A percentile compares a stretch with the other conserved stretches of the same genome.
Conservation (phyloP, 2,113 vertebrate genomes). For the Dermatemys mawii region DNA sequence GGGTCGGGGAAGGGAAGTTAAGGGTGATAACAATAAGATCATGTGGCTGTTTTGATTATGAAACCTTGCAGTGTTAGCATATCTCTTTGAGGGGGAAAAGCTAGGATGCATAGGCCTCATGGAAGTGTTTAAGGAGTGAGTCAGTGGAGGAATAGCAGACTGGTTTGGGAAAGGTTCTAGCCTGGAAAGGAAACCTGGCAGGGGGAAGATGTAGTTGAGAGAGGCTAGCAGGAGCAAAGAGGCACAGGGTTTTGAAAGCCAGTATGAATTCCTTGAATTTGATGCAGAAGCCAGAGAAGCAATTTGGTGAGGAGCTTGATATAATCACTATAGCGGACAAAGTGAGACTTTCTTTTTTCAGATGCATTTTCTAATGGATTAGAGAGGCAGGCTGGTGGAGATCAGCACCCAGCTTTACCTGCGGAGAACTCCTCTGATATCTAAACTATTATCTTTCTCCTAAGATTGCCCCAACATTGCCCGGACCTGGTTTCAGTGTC, state of each 20-base stretch:
- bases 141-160: neutral
- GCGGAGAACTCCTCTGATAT: neutral
- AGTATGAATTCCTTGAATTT: neutral
- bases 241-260: neutral
- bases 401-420: accelerated
- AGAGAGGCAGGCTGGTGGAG: neutral
- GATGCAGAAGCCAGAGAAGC: neutral
- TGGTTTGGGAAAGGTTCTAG: neutral
- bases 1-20: neutral
- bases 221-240: neutral
- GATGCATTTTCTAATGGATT: neutral
- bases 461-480: neutral
- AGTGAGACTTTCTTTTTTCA: neutral
- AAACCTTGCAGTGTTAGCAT: neutral
- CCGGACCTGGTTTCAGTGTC: neutral
- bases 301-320: neutral
- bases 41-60: neutral
- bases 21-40: neutral
- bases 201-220: neutral
- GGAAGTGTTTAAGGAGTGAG: neutral
- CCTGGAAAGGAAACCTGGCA: neutral
- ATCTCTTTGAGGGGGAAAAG: neutral
- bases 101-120: accelerated
- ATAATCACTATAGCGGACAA: neutral
- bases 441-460: neutral